Evolutionary conservation across 2,797 vertebrate genomes (phyloP), one percentile per base, ranked within the genome.

Genomic region (Pangasius krempfi): DNA sequence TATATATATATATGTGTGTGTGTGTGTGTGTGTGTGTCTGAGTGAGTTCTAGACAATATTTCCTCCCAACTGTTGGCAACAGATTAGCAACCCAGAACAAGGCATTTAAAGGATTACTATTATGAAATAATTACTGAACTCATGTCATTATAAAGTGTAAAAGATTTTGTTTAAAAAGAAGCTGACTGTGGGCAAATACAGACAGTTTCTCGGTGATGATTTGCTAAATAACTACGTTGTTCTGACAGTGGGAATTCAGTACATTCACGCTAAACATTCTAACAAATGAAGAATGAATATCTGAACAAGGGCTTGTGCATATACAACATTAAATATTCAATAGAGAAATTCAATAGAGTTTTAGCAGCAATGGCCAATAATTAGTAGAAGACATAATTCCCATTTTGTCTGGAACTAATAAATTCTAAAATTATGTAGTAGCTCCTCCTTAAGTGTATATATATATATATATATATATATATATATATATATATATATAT

Each of bases 1-100:
- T 52, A 88, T 91, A 78, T 86, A 84, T 52, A 89, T 91, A 78
- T 86, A 84, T 66, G 83, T 88, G 78, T 64, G 54, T 76, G 60
- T 62, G 66, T 78, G 84, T 86, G 52, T 64, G 84, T 85, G 84
- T 54, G 75, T 37, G n/a, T 58, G 54, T 80, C 0, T 58, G 8
- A 5, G 8, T 37, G 20, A 10, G 56, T 82, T 60, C 33, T 60
- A 40, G 22, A 6, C n/a, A 81, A 79, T 60, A 81, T 81, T 60
- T 62, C 44, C 5, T 75, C 72, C 40, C 40, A 44, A 37, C 30
- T 58, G 30, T 58, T 58, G 30, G 30, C 56, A 25, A 44, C 22
- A 82, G 37, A 37, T 62, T 60, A 60, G 12, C 54, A 82, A 27
- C 56, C 33, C 37, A 40, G 33, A 62, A 62, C 56, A 82, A 60